phyloP scores from a whole-genome alignment of 2,797 vertebrate species.

The Siniperca obscura region DNA sequence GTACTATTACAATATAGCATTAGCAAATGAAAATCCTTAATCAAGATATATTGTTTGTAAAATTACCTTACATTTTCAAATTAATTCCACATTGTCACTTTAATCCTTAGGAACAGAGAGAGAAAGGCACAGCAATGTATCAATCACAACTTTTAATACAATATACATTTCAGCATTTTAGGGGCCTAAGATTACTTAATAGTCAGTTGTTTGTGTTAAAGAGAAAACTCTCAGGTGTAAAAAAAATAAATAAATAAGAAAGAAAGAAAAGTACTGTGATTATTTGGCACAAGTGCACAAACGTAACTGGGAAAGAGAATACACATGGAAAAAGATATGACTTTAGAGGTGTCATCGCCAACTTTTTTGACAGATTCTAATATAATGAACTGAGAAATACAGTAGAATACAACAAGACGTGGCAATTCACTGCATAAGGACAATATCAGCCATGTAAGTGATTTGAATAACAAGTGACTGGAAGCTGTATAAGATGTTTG shows the following conservation, averaged over 20 bases:
- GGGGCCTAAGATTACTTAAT: not conserved
- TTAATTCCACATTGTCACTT: constrained; percentile 24
- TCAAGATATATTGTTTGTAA: constrained; percentile 60
- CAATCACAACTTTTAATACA: not conserved
- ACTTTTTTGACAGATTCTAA: not conserved
- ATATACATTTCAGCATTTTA: not conserved
- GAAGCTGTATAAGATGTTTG: not conserved
- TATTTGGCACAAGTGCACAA: not conserved
- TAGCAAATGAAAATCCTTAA: constrained; percentile 51
- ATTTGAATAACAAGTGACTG: not conserved
- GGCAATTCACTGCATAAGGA: not conserved
- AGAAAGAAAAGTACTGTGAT: not conserved
- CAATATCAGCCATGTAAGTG: not conserved
- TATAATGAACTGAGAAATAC: not conserved
- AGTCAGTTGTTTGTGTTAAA: not conserved
- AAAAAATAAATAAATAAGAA: not conserved
- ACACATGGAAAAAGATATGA: not conserved
- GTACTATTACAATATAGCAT: constrained; percentile 35
- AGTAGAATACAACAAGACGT: not conserved
- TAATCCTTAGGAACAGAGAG: not conserved
- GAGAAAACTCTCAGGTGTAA: not conserved
- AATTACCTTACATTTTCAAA: constrained; percentile 49
- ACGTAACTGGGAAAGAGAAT: not conserved
- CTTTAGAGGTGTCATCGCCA: not conserved
- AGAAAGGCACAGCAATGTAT: not conserved